A percentile compares a stretch with the other conserved stretches of the same genome.
Evolutionary conservation across 2,888 invertebrate genomes (phyloP).

Genomic region (Tridacna crocea): DNA sequence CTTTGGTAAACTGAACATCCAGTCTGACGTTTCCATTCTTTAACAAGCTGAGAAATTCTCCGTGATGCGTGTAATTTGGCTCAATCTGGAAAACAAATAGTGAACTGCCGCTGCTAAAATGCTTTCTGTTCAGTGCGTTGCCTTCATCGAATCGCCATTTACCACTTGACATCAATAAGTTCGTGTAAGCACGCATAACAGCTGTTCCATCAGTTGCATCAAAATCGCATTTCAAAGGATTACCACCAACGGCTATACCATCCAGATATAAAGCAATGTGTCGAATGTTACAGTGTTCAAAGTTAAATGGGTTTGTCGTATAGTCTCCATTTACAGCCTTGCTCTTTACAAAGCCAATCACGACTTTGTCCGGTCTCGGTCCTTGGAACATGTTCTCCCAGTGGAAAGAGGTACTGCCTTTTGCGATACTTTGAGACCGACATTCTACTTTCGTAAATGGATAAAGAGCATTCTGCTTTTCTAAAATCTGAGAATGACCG

Average conservation of each 20-base stretch:
- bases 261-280: conserved; percentile 47
- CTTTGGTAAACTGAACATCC: background rate
- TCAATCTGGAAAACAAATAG: conserved; percentile 30
- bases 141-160: conserved; percentile 31
- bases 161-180: conserved; percentile 34
- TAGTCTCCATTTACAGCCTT: conserved; percentile 41
- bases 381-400: conserved; percentile 54
- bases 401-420: conserved; percentile 38
- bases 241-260: conserved; percentile 46
- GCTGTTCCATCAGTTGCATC: conserved; percentile 15
- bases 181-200: conserved; percentile 36
- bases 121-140: conserved; percentile 15
- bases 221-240: conserved; percentile 40
- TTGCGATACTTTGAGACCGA: conserved; percentile 36
- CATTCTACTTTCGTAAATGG: conserved; percentile 28
- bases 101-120: conserved; percentile 9
- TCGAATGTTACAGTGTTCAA: conserved; percentile 46
- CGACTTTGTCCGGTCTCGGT: conserved; percentile 31
- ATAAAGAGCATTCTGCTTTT: conserved; percentile 36
- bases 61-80: conserved; percentile 31
- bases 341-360: conserved; percentile 46
- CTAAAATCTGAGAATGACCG: conserved; percentile 33
- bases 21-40: background rate
- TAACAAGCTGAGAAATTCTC: conserved; percentile 20
- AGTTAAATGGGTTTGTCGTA: conserved; percentile 55